Base-by-base conservation (phyloP, 2,888 invertebrate species). In the Camponotus fellah region DNA sequence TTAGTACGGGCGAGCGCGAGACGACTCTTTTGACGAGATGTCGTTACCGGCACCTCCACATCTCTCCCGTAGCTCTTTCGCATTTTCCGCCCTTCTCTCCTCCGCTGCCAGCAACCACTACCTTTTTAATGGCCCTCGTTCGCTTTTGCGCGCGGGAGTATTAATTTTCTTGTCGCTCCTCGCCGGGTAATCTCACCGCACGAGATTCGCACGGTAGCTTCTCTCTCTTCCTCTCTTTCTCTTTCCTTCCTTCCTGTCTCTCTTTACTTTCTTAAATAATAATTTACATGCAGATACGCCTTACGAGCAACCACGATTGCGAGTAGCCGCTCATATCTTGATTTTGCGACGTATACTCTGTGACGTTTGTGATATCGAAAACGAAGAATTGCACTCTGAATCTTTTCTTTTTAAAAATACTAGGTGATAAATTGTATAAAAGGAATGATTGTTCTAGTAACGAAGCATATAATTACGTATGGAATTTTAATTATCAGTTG, bases 21-120 rank as follows among this genome's bases (percentile, higher is more conserved):
- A 85, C 85, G 89, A 86, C 82, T 80, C 89, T 89, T 88, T 88
- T 87, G 82, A 89, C 88, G 85, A 85, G 83, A 64, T 85, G 87
- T 84, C 79, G 89, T 86, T 75, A 66, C 66, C 77, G 72, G 32
- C 76, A 60, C 80, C 87, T 69, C 46, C 77, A 62, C 66, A 46
- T 69, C 84, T 53, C 82, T 82, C 80, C 43, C 80, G 62, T 62
- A 53, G 49, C 37, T 53, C 53, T 68, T 37, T 74, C 79, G 66
- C 62, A 56, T 65, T 71, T 71, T 77, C 68, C 32, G 37, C 46
- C 32, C 74, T 21, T 58, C 43, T 71, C 32, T 58, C 9, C 72
- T 53, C 26, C 37, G 34, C 58, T 43, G 14, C 49, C 77, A 46
- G 43, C 69, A 79, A 71, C 71, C 71, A 60, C 71, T 71, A 71